Evolutionary conservation across 2,888 invertebrate genomes (phyloP), one percentile per base, ranked within the genome.

Genomic region (Pammene fasciana): DNA sequence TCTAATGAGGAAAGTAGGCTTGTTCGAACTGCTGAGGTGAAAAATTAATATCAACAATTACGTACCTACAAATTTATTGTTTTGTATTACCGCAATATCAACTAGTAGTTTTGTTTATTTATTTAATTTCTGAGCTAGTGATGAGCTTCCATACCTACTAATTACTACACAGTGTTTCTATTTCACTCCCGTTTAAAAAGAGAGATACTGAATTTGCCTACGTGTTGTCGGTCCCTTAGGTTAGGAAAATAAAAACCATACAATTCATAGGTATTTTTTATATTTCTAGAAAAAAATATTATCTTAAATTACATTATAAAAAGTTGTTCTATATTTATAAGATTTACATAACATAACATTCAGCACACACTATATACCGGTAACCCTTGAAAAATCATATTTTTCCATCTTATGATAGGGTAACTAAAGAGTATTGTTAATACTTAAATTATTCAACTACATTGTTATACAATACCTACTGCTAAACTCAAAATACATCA

Each of bases 301-400:
- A 26, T 81, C 79, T 78, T 80, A 76, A 75, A 76, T 72, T 74
- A 72, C 74, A 77, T 76, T 75, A 76, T 71, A 77, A 38, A 68
- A 71, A 67, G 68, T 73, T 57, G 61, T 74, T 71, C 67, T 38
- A 61, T 71, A 75, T 72, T 75, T 72, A 75, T 72, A 72, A 48
- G 71, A 72, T 74, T 72, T 74, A 72, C 68, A 74, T 11, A n/a
- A n/a, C n/a, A n/a, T n/a, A 18, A 52, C 54, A 48, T 34, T 60
- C 70, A 60, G 59, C 61, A 18, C 68, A n/a, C 38, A 67, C 70
- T 71, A n/a, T n/a, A n/a, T n/a, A 68, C 72, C 57, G 79, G 84
- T 83, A 86, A 86, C 85, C 84, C 83, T 85, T 85, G 82, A 83
- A 84, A 86, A 83, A 81, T 78, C 72, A 72, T 71, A 67, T 67